Evolutionary conservation across 2,797 vertebrate genomes (phyloP), one percentile per base, ranked within the genome.

Genomic region (Falco berigora): DNA sequence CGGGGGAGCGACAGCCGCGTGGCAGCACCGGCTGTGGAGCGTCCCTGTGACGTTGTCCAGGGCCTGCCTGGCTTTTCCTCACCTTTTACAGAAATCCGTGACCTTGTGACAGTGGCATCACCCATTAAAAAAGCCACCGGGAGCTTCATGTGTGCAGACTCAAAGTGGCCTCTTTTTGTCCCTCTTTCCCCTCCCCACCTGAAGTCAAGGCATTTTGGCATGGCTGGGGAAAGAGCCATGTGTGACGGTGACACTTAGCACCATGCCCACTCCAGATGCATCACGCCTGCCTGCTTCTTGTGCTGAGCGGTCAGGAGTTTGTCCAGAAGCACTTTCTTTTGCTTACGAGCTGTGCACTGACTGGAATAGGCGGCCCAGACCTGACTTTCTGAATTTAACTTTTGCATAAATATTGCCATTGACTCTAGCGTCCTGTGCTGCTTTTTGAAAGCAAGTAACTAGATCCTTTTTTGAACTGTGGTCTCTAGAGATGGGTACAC

Each of bases 351-450:
- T 8, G 1, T 6, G n/a, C 8, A 0, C 56, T 24, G 80, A 3
- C 59, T 6, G 53, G 34, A 28, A 7, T 0, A 8, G 44, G 28
- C 59, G 23, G 84, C 58, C 47, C 27, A 13, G 20, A 36, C 22
- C 49, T 8, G 21, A 22, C 74, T n/a, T 3, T 4, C 3, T n/a
- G 76, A 47, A 5, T 6, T 40, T 14, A 38, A 28, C 52, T 72
- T 46, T 3, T 20, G 63, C 19, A 2, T 32, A 7, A 28, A 11
- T 5, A 32, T 49, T 14, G 24, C 69, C 5, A 0, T 3, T 20
- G 69, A 14, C 40, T 1, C 8, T 24, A 2, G 15, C 2, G 1
- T 8, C 67, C 58, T 10, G 52, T 6, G 1, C 55, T 5, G 67
- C 44, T 27, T 5, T 19, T 5, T 4, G 4, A n/a, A 21, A 34